These are phyloP conservation scores for Lasioglossum baleicum DNA, from an alignment of 1,140 invertebrate species.

Conservation along the genomic window DNA sequence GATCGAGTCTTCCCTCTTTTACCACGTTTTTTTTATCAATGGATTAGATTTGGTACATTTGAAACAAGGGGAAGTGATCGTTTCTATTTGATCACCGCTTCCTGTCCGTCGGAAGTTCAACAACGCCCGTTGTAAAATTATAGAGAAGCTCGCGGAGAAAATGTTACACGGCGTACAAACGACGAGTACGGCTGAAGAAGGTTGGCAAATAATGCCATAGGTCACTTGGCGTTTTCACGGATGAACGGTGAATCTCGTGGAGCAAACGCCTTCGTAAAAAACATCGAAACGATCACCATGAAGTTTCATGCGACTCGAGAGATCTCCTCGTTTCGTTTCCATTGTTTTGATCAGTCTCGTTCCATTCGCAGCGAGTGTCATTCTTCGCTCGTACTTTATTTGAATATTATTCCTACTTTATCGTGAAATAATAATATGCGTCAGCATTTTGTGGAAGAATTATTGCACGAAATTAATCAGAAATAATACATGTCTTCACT, in stretches of 20 bases:
- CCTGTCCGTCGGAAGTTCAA: not conserved
- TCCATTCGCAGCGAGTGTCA: too few species aligned
- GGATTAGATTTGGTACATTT: not conserved
- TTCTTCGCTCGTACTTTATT: too few species aligned
- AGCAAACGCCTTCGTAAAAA: not conserved
- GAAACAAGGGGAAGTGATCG: too few species aligned
- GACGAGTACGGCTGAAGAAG: conserved; percentile 35
- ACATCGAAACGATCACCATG: not conserved
- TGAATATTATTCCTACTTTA: too few species aligned
- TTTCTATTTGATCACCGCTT: not conserved
- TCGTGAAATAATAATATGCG: too few species aligned
- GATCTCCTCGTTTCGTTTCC: not conserved
- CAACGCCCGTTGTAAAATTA: conserved; percentile 47
- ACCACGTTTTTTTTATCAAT: too few species aligned
- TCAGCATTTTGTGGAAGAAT: too few species aligned
- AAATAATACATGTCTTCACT: too few species aligned
- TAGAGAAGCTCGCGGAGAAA: conserved; percentile 42
- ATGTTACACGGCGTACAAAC: conserved; percentile 29
- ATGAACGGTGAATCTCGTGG: conserved; percentile 31
- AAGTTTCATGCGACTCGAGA: not conserved
- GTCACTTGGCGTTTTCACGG: conserved; percentile 58
- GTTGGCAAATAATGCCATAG: conserved; percentile 63
- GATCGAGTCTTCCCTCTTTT: too few species aligned
- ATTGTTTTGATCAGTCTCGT: not conserved
- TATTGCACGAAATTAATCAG: too few species aligned